Evolutionary conservation across 2,113 vertebrate species (phyloP).

Genomic region (Aspiorhynchus laticeps): DNA sequence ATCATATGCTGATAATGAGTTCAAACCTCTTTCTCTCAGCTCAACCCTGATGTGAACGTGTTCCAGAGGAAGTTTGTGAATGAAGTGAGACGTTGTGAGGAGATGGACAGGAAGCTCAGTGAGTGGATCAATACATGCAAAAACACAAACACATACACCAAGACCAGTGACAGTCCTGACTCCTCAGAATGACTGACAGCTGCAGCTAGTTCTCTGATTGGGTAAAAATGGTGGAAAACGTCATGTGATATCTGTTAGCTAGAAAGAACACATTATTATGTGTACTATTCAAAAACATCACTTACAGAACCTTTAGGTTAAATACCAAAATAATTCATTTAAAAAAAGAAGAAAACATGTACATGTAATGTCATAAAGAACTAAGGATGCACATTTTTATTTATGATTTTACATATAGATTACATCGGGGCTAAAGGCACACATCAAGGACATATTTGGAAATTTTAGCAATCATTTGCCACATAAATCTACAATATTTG

Average conservation of each 20-base stretch:
- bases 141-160: background rate
- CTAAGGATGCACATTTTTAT: background rate
- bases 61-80: conserved; percentile 99
- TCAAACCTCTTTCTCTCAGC: conserved; percentile 67
- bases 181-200: background rate
- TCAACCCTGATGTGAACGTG: conserved; percentile 97
- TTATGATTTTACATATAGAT: background rate
- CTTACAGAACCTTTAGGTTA: background rate
- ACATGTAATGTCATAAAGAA: background rate
- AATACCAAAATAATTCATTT: background rate
- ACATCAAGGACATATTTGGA: too few relatives aligned
- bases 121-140: background rate
- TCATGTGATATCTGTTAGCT: background rate
- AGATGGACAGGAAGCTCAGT: conserved; percentile 96
- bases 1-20: background rate
- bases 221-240: background rate
- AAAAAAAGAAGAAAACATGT: background rate
- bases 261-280: background rate
- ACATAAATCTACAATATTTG: background rate
- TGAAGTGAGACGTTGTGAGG: conserved; percentile 94
- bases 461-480: background rate
- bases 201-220: background rate
- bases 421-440: too few relatives aligned
- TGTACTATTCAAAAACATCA: background rate
- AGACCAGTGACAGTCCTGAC: background rate